Percentiles rank a stretch among this genome's conserved stretches.
phyloP scores from a whole-genome alignment of 2,888 invertebrate genomes.

The Apoderus coryli region DNA sequence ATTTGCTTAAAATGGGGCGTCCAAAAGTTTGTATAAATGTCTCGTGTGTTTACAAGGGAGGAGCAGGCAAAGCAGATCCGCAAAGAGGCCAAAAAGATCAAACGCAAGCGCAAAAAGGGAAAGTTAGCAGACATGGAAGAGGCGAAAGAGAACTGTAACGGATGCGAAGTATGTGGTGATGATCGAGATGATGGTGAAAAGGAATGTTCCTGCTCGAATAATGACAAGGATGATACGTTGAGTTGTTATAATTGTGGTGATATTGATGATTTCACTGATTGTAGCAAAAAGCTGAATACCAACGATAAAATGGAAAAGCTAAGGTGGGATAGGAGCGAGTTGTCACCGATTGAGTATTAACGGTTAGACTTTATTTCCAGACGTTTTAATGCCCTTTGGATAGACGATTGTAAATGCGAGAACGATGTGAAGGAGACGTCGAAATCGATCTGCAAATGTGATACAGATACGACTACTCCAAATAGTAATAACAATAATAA shows the following conservation, averaged over 20 bases:
- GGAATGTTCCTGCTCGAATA: no score
- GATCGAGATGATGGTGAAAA: conserved; percentile 22
- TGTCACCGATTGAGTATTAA: not conserved
- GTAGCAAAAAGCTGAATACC: conserved; percentile 12
- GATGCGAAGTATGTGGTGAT: conserved; percentile 22
- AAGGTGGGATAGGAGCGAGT: conserved; percentile 12
- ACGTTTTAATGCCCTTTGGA: conserved; percentile 25
- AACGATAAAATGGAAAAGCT: conserved; percentile 21
- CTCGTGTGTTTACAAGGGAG: conserved; percentile 74
- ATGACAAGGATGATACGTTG: conserved; percentile 2
- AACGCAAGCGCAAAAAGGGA: conserved; percentile 60
- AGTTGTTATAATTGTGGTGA: conserved; percentile 12
- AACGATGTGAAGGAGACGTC: conserved; percentile 19
- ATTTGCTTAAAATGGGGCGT: no score
- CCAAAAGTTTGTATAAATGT: no score
- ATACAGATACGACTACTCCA: no score
- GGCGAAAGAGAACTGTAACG: conserved; percentile 28
- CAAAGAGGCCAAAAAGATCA: conserved; percentile 77
- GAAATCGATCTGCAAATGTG: conserved; percentile 26
- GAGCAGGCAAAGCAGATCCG: conserved; percentile 73
- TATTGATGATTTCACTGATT: conserved; percentile 13
- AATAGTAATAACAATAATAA: no score
- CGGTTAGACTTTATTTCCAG: conserved; percentile 3
- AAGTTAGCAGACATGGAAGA: conserved; percentile 35
- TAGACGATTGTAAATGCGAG: conserved; percentile 28